Evolutionary conservation across 2,888 invertebrate species (phyloP), one percentile per base, ranked within the genome.

Genomic region (Epirrhoe tristata): DNA sequence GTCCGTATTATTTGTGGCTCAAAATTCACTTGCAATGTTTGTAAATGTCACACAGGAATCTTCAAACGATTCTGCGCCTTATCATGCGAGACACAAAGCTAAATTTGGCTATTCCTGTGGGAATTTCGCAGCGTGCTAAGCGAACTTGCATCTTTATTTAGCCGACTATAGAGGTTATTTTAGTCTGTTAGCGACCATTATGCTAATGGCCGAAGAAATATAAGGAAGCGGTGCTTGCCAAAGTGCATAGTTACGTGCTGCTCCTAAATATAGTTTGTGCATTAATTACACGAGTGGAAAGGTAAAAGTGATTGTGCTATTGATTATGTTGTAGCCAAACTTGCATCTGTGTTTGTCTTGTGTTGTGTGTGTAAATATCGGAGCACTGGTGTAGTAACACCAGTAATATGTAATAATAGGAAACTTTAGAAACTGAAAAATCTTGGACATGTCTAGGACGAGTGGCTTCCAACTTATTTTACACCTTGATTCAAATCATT

Each of bases 1-100:
- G 78, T 76, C 82, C 77, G 77, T 84, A 87, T 83, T 88, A 89
- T 90, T 88, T 85, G 85, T 77, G 87, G 87, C 83, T 75, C 80
- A 83, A 84, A 85, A 82, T 83, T 79, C 81, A 79, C 81, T 81
- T 84, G 82, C 81, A 81, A 80, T 78, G 79, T 81, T 81, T 79
- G 78, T 78, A 91, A 91, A 92, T 92, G 92, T 91, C 92, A 91
- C 71, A 70, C 64, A 4, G 43, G 43, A 16, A 8, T 0, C 7
- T n/a, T n/a, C 52, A 67, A 6, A 3, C 12, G 14, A 71, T 39
- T 64, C 54, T 67, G 51, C 62, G 64, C 78, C 73, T 62, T 74
- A 69, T 69, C 59, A 61, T 53, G 0, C 6, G 1, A 34, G 0
- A 0, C 0, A 5, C 63, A 71, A 0, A 58, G 69, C 70, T 55